These are phyloP conservation scores for Eulithis testata DNA, from an alignment of 2,888 invertebrate species.

Conservation along the genomic window DNA sequence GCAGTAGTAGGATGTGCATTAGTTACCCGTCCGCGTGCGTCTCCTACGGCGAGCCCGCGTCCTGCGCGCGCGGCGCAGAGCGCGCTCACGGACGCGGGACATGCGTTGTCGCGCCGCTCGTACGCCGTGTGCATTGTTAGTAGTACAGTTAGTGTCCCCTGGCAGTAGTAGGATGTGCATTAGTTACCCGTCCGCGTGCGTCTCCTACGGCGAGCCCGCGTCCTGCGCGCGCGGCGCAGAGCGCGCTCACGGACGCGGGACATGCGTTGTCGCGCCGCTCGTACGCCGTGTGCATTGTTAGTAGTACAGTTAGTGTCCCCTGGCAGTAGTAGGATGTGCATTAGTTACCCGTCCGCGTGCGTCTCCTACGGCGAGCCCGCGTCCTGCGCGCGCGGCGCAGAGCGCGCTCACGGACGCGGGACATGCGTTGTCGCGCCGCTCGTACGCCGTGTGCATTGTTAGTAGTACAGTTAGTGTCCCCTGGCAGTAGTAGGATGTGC, in stretches of 20 bases:
- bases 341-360: conserved; percentile 90
- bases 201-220: conserved; percentile 92
- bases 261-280: conserved; percentile 98
- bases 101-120: no score
- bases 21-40: no score
- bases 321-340: conserved; percentile 14
- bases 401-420: conserved; percentile 98
- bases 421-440: conserved; percentile 97
- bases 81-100: no score
- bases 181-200: conserved; percentile 91
- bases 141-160: no score
- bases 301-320: conserved; percentile 39
- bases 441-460: conserved; percentile 99
- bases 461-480: conserved; percentile 71
- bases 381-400: conserved; percentile 92
- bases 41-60: no score
- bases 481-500: conserved; percentile 1
- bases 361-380: conserved; percentile 92
- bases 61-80: no score
- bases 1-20: no score
- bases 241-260: conserved; percentile 97
- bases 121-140: no score
- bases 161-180: conserved; percentile 14
- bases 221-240: conserved; percentile 93
- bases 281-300: conserved; percentile 99